Evolutionary conservation across 92 coral and sea anemone genomes (phyloP).

Genomic region (Siderastrea siderea): DNA sequence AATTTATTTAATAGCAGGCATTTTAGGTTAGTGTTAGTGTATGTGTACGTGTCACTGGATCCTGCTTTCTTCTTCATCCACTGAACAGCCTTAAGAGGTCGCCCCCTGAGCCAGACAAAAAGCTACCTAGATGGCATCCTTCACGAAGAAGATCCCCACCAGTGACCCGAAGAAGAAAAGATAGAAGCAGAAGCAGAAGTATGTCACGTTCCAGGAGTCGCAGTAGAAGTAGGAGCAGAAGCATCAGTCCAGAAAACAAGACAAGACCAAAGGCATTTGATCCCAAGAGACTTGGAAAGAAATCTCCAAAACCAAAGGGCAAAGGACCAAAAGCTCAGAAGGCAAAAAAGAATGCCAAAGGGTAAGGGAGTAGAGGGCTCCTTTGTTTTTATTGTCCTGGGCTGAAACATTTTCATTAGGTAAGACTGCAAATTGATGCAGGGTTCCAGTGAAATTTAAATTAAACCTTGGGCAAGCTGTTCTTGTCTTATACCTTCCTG

Average conservation of each 20-base stretch:
- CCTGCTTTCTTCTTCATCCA: background rate
- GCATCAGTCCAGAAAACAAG: constrained; percentile 76
- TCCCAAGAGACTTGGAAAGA: constrained; percentile 63
- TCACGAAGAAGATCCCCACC: constrained; percentile 84
- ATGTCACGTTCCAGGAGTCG: constrained; percentile 66
- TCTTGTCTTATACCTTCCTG: too few species aligned
- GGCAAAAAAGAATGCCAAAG: constrained; percentile 49
- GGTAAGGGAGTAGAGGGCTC: constrained; percentile 21
- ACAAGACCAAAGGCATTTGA: constrained; percentile 57
- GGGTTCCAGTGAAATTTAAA: too few species aligned
- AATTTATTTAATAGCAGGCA: too few species aligned
- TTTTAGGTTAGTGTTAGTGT: too few species aligned
- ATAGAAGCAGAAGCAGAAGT: constrained; percentile 80
- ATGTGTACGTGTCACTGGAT: too few species aligned
- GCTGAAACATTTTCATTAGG: background rate
- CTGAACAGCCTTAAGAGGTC: constrained; percentile 55
- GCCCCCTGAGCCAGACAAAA: constrained; percentile 56
- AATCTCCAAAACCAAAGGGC: constrained; percentile 66
- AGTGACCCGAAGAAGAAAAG: constrained; percentile 75
- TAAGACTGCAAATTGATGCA: too few species aligned
- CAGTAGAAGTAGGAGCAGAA: constrained; percentile 74
- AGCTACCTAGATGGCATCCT: constrained; percentile 85
- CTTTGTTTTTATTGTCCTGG: background rate
- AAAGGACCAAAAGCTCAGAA: constrained; percentile 76
- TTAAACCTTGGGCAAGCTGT: too few species aligned